Evolutionary conservation across 2,888 invertebrate genomes (phyloP).

Genomic region (Caenorhabditis sinica): DNA sequence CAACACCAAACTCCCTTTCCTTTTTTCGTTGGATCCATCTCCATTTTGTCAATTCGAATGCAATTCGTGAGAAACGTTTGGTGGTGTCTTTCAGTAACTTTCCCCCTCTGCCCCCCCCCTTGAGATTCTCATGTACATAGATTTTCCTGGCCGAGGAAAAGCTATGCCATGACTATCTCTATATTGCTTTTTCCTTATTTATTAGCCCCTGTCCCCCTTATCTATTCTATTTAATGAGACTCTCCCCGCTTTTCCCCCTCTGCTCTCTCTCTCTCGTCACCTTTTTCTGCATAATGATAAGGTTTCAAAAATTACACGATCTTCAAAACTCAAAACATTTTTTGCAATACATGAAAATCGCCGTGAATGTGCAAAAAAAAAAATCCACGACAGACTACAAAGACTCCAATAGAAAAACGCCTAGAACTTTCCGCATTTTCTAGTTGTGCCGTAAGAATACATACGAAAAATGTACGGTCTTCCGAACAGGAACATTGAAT

Average conservation of each 20-base stretch:
- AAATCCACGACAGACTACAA: no score
- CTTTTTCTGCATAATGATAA: conserved; percentile 11
- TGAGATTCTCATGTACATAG: neutral
- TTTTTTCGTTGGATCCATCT: neutral
- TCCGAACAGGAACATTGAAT: conserved; percentile 14
- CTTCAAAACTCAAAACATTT: neutral
- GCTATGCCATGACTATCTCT: neutral
- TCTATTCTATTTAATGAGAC: neutral
- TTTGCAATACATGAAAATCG: neutral
- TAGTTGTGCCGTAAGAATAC: neutral
- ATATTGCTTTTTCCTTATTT: conserved; percentile 4
- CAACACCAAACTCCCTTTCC: neutral
- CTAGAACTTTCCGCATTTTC: neutral
- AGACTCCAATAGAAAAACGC: neutral
- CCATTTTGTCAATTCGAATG: conserved; percentile 5
- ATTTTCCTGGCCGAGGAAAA: neutral
- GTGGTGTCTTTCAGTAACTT: conserved; percentile 9
- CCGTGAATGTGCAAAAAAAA: no score
- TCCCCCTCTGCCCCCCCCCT: neutral
- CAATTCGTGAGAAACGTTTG: conserved; percentile 9
- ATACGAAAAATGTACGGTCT: conserved; percentile 7
- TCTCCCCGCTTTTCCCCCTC: neutral
- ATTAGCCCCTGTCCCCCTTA: neutral
- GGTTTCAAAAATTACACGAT: neutral
- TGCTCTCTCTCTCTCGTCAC: neutral